These are phyloP conservation scores for Myiozetetes cayanensis DNA, from an alignment of 2,113 vertebrate species.

Conservation along the genomic window DNA sequence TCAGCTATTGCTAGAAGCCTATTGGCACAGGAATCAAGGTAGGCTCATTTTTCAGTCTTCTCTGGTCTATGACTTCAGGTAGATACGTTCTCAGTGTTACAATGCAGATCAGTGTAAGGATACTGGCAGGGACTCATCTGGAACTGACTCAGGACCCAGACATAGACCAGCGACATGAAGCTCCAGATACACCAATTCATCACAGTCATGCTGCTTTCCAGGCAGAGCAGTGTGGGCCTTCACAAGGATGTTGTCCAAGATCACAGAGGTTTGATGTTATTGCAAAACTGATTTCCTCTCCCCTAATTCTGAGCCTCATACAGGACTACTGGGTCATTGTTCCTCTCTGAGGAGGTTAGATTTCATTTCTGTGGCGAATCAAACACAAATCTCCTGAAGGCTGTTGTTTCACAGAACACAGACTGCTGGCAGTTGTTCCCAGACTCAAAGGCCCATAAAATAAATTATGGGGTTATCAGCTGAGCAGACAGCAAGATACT, in stretches of 20 bases:
- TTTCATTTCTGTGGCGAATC: slow-evolving; percentile 41
- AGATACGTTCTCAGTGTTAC: neutral
- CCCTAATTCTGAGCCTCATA: neutral
- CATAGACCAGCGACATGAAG: neutral
- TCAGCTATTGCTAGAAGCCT: neutral
- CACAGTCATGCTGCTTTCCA: neutral
- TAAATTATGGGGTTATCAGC: neutral
- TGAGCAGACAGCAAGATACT: neutral
- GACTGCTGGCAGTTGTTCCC: neutral
- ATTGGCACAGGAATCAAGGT: neutral
- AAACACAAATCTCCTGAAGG: neutral
- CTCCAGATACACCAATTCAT: neutral
- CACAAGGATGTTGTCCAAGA: neutral
- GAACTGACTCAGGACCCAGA: neutral
- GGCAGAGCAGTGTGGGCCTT: neutral
- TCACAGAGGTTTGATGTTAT: neutral
- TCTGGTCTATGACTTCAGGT: neutral
- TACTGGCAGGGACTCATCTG: neutral
- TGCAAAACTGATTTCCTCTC: neutral
- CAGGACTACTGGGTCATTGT: neutral
- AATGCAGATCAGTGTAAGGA: too few relatives aligned
- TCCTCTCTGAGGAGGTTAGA: neutral
- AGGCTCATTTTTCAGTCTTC: neutral
- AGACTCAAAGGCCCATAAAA: neutral
- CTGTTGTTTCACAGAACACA: neutral